Evolutionary conservation across 2,888 invertebrate species (phyloP), one percentile per base, ranked within the genome.

Genomic region (Diaperis boleti): DNA sequence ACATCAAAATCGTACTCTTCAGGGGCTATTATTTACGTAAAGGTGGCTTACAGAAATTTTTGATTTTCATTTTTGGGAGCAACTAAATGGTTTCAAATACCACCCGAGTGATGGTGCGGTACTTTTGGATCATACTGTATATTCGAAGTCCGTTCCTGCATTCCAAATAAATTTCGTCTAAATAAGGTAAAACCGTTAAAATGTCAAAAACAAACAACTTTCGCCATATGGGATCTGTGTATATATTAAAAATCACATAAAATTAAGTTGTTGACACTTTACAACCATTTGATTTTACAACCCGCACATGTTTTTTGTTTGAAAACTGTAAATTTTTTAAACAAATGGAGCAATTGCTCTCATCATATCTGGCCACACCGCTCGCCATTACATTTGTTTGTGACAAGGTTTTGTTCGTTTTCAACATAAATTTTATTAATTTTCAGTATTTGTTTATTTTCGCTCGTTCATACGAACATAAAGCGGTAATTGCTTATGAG

Each of bases 171-270:
- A 44, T 42, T 55, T 42, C 31, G 7, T 17, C 44, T 14, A 55
- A 55, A 55, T 33, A 55, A 55, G 55, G 55, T 55, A 17, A 33
- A 47, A 33, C 18, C 18, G 44, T 52, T 26, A 52, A 52, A 33
- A 29, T 35, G 45, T 49, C 33, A 47, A 62, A 66, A 66, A 62
- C 62, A 55, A 54, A 49, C 52, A 65, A 60, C 47, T 59, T 62
- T 45, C 15, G 44, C 54, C 62, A 62, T 49, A 37, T 62, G 62
- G 47, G 33, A 42, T 56, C 35, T 62, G 62, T 62, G 45, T 61
- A 61, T 44, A 39, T 42, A 61, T 61, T 60, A 60, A 62, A 62
- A 62, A 17, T 49, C 41, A 56, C 62, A 56, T 62, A 62, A 62
- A 62, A 47, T 56, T 62, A 56, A 62, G 47, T 41, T 62, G 62